Evolutionary conservation across 2,888 invertebrate species (phyloP), one percentile per base, ranked within the genome.

Genomic region (Diaprepes abbreviatus): DNA sequence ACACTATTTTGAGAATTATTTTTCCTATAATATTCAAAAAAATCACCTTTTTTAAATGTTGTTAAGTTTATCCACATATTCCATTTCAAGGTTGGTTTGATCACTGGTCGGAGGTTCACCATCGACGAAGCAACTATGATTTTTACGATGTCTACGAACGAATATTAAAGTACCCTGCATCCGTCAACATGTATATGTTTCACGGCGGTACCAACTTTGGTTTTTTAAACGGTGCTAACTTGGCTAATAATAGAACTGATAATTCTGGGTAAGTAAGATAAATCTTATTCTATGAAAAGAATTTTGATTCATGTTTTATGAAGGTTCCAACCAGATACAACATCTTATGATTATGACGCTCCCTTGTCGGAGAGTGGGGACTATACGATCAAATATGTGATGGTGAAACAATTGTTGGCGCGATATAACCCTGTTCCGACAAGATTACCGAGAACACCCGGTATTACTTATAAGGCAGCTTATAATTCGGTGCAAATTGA

Each of bases 151-250:
- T 72, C 75, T 58, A 73, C 78, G 9, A 73, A 79, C 52, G 60
- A 9, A 82, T 82, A 57, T 64, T 83, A 12, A 59, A 55, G 24
- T 82, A 75, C 64, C 79, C 80, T 1, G 77, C 80, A n/a, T 81
- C 91, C 57, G 89, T 96, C 31, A 97, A 95, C 79, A 89, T 96
- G 76, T 97, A 96, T 80, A 94, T 97, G 93, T 96, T 95, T 83
- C 92, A 91, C 79, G 97, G 97, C 12, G 96, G 96, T 57, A 93
- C 93, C 0, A 96, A 93, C 79, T 94, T 92, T 80, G 94, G 90
- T 66, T 94, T 91, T 58, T 72, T 79, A 66, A 82, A 80, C 65
- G 81, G 81, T 7, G 79, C 74, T 35, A 80, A 77, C 54, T 36
- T 70, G 24, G 57, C 31, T 4, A 70, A 70, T 24, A 45, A 31